Evolutionary conservation across 2,888 invertebrate genomes (phyloP), one percentile per base, ranked within the genome.

Genomic region (Asteroscopus sphinx): DNA sequence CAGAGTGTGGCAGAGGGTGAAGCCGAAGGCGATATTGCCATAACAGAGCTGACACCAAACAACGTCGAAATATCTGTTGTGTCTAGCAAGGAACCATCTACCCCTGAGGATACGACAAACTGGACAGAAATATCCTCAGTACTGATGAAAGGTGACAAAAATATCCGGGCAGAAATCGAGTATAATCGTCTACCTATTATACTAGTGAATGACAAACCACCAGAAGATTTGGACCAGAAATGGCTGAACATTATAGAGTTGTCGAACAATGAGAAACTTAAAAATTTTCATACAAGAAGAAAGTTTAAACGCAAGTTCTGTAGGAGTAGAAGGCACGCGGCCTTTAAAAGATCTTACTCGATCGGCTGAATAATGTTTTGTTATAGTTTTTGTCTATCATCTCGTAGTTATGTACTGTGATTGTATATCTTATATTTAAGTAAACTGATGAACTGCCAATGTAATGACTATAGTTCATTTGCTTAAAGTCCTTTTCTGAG

Each of bases 311-410:
- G 93, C 11, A 92, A 84, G 74, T 94, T 87, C 69, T 92, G 93
- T 65, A 87, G 93, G 53, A 79, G 81, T 45, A 85, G 83, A 75
- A 81, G 91, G 3, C 82, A 90, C 63, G 87, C 87, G 11, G 87
- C 86, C 0, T 91, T 89, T 60, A 94, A 94, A 82, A 85, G 93
- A 70, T 93, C 93, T 0, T 94, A 93, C 73, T 89, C 93, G 1
- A 94, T 94, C 42, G 93, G 89, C 17, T 91, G 73, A 86, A 39
- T 33, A 6, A 48, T 9, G 5, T 16, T 26, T 37, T 40, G 13
- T 30, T 39, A 42, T 47, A 53, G 49, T 16, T 21, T 17, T 42
- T 44, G 28, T 52, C 3, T 58, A 61, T 46, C 35, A 61, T 47
- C 51, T 67, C 45, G 57, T 63, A 48, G 51, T 52, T 67, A 47